These are phyloP conservation scores for Stenodema calcarata DNA, from an alignment of 2,888 invertebrate genomes.

Conservation along the genomic window DNA sequence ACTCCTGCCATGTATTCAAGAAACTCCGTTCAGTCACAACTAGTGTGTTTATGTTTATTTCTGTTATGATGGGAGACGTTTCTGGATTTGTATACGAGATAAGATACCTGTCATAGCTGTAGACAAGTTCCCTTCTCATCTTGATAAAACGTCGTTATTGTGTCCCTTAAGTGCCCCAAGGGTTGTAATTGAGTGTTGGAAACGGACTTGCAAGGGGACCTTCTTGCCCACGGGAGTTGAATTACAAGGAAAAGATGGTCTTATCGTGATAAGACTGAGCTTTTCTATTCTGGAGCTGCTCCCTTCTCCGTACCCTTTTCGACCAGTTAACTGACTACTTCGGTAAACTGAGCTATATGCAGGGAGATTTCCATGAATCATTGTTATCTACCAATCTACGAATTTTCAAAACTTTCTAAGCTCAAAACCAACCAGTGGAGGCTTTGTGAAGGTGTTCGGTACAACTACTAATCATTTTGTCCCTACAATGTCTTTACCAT, in stretches of 20 bases:
- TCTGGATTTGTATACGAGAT: background rate
- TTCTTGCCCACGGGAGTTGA: slow-evolving; percentile 32
- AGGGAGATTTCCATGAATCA: background rate
- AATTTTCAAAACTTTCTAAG: background rate
- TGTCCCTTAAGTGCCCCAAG: slow-evolving; percentile 27
- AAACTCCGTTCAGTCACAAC: background rate
- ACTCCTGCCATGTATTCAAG: background rate
- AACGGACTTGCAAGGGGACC: background rate
- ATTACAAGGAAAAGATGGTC: slow-evolving; percentile 28
- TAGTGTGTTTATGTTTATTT: slow-evolving; percentile 32
- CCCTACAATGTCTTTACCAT: too few species aligned
- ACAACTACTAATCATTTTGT: too few species aligned
- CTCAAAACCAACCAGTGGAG: background rate
- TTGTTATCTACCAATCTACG: background rate
- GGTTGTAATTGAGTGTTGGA: slow-evolving; percentile 36
- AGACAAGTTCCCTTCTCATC: slow-evolving; percentile 7
- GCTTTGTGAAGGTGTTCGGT: too few species aligned
- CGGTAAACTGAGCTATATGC: background rate
- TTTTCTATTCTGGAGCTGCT: background rate
- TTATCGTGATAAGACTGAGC: background rate
- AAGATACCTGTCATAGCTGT: slow-evolving; percentile 13
- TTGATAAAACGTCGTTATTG: slow-evolving; percentile 16
- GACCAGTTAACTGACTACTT: background rate
- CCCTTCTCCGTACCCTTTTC: background rate
- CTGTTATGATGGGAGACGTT: slow-evolving; percentile 9